Evolutionary conservation across 2,797 vertebrate genomes (phyloP).

Genomic region (Anguilla obscura): DNA sequence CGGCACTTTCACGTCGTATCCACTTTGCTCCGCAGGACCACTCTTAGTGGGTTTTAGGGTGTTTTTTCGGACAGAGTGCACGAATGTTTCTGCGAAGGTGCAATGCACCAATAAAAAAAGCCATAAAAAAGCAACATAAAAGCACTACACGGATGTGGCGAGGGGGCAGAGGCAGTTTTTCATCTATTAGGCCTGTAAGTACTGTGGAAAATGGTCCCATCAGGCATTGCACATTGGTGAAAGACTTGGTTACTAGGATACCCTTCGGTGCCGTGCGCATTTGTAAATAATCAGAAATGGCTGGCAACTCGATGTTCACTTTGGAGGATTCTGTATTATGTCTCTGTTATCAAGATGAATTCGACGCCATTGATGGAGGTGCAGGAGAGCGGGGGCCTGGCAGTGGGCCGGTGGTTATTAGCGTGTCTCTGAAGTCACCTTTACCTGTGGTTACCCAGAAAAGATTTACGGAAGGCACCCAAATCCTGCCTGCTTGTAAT

Average conservation of each 20-base stretch:
- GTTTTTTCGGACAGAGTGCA: background rate
- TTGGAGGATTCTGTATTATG: background rate
- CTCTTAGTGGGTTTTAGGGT: background rate
- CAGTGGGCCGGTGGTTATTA: background rate
- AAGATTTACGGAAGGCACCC: background rate
- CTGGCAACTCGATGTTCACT: background rate
- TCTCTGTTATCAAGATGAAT: background rate
- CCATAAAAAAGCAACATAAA: conserved; percentile 8
- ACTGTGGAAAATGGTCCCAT: background rate
- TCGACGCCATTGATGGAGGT: background rate
- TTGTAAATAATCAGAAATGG: conserved; percentile 11
- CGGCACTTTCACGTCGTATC: background rate
- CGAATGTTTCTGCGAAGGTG: background rate
- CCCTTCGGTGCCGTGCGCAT: background rate
- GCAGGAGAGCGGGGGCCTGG: background rate
- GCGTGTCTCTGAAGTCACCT: background rate
- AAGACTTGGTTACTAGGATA: conserved; percentile 5
- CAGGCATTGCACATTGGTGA: background rate
- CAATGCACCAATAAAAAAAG: background rate
- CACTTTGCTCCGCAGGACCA: background rate
- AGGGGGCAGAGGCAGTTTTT: background rate
- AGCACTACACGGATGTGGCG: background rate
- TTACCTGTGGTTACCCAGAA: no score
- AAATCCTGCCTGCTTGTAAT: background rate
- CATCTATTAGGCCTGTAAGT: conserved; percentile 3